Evolutionary conservation across 2,888 invertebrate genomes (phyloP).

Genomic region (Oxytorus armatus): DNA sequence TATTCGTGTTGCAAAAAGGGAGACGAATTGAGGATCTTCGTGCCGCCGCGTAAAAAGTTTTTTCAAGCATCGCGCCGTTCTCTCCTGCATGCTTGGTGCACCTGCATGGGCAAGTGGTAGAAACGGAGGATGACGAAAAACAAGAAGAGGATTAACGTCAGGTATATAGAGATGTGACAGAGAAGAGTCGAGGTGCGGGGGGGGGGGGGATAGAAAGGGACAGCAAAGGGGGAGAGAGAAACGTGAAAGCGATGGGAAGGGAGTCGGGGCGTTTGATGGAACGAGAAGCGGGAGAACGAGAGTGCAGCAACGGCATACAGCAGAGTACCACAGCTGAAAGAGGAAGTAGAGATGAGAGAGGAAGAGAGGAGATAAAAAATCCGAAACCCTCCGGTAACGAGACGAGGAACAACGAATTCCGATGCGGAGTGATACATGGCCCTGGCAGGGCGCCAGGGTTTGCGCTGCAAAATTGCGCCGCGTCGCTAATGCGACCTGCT

Average conservation of each 20-base stretch:
- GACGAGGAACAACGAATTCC: slow-evolving; percentile 82
- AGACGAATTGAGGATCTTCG: slow-evolving; percentile 17
- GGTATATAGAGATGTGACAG: slow-evolving; percentile 52
- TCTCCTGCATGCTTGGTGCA: slow-evolving; percentile 37
- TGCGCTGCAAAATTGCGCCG: slow-evolving; percentile 79
- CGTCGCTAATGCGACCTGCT: slow-evolving; percentile 78
- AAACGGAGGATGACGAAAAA: slow-evolving; percentile 36
- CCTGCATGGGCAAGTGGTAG: slow-evolving; percentile 50
- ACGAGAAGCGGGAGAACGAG: slow-evolving; percentile 59
- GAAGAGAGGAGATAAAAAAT: slow-evolving; percentile 74
- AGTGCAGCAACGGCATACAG: slow-evolving; percentile 58
- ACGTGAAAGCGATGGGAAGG: slow-evolving; percentile 42
- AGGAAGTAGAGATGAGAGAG: slow-evolving; percentile 63
- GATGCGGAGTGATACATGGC: slow-evolving; percentile 80
- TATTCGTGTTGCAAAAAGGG: slow-evolving; percentile 12
- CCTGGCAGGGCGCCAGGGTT: slow-evolving; percentile 79
- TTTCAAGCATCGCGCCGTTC: slow-evolving; percentile 26
- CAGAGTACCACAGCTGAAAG: slow-evolving; percentile 40
- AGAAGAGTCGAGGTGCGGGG: slow-evolving; percentile 41
- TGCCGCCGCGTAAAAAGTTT: slow-evolving; percentile 56
- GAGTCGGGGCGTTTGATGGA: slow-evolving; percentile 31
- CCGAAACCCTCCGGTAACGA: slow-evolving; percentile 78
- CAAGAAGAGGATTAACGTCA: slow-evolving; percentile 27
- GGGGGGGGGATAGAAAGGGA: slow-evolving; percentile 7
- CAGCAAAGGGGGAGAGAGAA: slow-evolving; percentile 33